phyloP scores from a whole-genome alignment of 2,888 invertebrate species.

The Netelia inedita region DNA sequence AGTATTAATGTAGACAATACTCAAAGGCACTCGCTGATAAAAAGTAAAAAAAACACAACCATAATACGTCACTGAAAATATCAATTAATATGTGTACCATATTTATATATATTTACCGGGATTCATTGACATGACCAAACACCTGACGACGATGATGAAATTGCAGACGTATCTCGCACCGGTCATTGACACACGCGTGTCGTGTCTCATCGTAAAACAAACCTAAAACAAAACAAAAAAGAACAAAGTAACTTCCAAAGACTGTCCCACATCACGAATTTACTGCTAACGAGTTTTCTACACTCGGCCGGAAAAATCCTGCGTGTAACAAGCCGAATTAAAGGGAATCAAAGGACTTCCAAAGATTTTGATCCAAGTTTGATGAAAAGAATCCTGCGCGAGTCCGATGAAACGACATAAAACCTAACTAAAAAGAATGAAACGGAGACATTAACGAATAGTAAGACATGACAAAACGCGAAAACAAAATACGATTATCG shows the following conservation, averaged over 20 bases:
- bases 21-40: slow-evolving; percentile 45
- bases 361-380: slow-evolving; percentile 54
- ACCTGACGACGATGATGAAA: slow-evolving; percentile 34
- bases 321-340: slow-evolving; percentile 69
- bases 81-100: slow-evolving; percentile 9
- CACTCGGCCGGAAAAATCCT: slow-evolving; percentile 55
- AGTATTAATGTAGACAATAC: slow-evolving; percentile 66
- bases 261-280: slow-evolving; percentile 66
- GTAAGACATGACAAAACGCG: slow-evolving; percentile 18
- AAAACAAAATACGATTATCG: slow-evolving; percentile 38
- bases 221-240: background rate
- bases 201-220: slow-evolving; percentile 27
- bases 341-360: slow-evolving; percentile 69
- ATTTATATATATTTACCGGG: slow-evolving; percentile 5
- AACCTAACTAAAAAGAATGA: slow-evolving; percentile 13
- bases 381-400: slow-evolving; percentile 21
- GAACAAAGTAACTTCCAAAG: slow-evolving; percentile 54
- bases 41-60: slow-evolving; percentile 4
- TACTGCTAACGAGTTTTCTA: slow-evolving; percentile 63
- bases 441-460: slow-evolving; percentile 1
- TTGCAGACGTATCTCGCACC: background rate
- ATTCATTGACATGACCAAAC: slow-evolving; percentile 63
- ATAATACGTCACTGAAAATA: slow-evolving; percentile 25
- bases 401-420: slow-evolving; percentile 51
- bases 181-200: slow-evolving; percentile 23